Percentiles rank a stretch among this genome's conserved stretches.
These are phyloP conservation scores for Spialia ferax DNA, from an alignment of 2,888 invertebrate species.

Conservation along the genomic window DNA sequence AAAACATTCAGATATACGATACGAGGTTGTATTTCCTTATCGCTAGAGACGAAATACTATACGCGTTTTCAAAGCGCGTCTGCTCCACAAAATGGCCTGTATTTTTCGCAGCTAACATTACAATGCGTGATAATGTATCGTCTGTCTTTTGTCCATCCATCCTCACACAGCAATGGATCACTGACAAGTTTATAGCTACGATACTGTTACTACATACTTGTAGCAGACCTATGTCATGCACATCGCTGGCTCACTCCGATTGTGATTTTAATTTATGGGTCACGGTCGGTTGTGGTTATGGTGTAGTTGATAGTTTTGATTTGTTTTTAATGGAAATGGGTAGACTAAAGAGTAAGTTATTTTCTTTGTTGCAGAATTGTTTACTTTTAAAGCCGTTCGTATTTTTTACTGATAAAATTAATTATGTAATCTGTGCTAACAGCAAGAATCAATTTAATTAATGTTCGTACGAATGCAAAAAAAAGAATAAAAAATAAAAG, in stretches of 20 bases:
- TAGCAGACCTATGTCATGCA: not conserved
- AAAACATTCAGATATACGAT: not conserved
- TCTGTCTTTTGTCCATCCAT: not conserved
- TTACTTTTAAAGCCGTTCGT: too few relatives aligned
- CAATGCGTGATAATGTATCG: not conserved
- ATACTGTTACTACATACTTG: not conserved
- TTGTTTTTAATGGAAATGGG: too few relatives aligned
- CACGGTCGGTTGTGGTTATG: not conserved
- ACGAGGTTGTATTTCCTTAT: not conserved
- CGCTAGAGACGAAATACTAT: not conserved
- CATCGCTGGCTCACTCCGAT: not conserved
- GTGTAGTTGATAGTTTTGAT: not conserved
- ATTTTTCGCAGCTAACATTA: not conserved
- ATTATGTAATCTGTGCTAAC: too few relatives aligned
- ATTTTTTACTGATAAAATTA: too few relatives aligned
- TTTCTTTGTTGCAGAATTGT: too few relatives aligned
- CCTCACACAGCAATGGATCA: not conserved
- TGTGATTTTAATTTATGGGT: slow-evolving; percentile 2
- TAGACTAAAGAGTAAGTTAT: too few relatives aligned
- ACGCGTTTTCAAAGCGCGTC: not conserved
- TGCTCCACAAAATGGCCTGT: not conserved
- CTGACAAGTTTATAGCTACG: not conserved
- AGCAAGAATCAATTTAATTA: too few relatives aligned
- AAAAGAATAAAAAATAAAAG: too few relatives aligned
- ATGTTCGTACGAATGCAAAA: too few relatives aligned